Evolutionary conservation across 2,888 invertebrate genomes (phyloP).

Genomic region (Buathra laborator): DNA sequence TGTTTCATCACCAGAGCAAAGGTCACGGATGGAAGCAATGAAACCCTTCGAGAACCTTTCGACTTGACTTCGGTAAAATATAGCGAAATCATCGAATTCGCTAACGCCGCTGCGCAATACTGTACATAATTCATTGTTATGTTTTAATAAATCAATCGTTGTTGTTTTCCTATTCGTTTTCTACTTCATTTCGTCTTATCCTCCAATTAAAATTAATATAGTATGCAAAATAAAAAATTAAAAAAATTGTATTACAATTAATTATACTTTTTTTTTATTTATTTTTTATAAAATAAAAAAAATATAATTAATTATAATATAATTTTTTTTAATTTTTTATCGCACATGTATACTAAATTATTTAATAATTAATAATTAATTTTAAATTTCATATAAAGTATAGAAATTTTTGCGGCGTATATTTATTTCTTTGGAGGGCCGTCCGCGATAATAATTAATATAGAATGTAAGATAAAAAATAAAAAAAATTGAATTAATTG

Average conservation of each 20-base stretch:
- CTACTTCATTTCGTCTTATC: constrained; percentile 4
- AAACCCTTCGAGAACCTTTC: constrained; percentile 19
- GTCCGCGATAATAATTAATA: no score
- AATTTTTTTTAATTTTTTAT: no score
- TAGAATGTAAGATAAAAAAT: no score
- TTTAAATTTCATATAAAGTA: no score
- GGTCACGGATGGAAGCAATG: constrained; percentile 80
- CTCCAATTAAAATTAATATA: no score
- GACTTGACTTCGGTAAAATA: not conserved
- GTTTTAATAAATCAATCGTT: not conserved
- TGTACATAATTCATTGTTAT: constrained; percentile 72
- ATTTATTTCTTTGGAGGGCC: no score
- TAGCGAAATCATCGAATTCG: not conserved
- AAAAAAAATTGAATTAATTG: no score
- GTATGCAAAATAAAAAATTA: not conserved
- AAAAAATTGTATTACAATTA: no score
- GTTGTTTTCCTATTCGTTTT: not conserved
- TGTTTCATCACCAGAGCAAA: constrained; percentile 83
- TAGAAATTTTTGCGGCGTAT: no score
- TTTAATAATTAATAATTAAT: no score
- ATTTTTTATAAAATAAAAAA: not conserved
- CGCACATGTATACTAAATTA: no score
- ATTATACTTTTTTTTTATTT: constrained; percentile 20
- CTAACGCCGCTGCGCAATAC: constrained; percentile 29
- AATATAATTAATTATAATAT: no score